Evolutionary conservation across 2,888 invertebrate species (phyloP).

Genomic region (Tiliacea aurago): DNA sequence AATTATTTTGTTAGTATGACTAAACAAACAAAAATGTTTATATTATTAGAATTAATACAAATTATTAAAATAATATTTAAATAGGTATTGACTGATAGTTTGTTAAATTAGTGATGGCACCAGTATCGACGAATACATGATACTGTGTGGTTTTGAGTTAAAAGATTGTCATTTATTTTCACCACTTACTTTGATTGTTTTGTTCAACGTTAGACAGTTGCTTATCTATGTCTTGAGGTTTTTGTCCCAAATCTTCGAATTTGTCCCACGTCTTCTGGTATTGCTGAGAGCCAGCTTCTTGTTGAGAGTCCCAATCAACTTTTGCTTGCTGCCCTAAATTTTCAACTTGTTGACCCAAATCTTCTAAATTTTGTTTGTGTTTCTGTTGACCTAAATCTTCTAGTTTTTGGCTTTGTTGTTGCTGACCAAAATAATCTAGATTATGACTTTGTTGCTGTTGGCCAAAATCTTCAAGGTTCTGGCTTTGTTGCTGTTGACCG

Average conservation of each 20-base stretch:
- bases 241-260: constrained; percentile 59
- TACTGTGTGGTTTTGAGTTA: constrained; percentile 16
- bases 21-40: constrained; percentile 37
- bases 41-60: constrained; percentile 20
- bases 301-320: constrained; percentile 65
- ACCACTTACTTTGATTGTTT: constrained; percentile 60
- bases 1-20: constrained; percentile 44
- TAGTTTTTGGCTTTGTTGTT: constrained; percentile 15
- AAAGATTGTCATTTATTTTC: constrained; percentile 27
- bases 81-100: constrained; percentile 29
- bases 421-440: constrained; percentile 25
- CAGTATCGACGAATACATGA: constrained; percentile 18
- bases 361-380: constrained; percentile 20
- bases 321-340: constrained; percentile 61
- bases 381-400: constrained; percentile 24
- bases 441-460: constrained; percentile 35
- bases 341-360: constrained; percentile 56
- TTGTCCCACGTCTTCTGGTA: constrained; percentile 66
- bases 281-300: constrained; percentile 70
- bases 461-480: constrained; percentile 21
- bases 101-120: constrained; percentile 32
- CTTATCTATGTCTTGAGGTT: constrained; percentile 62
- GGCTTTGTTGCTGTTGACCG: constrained; percentile 26
- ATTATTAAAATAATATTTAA: constrained; percentile 19
- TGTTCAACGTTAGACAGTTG: constrained; percentile 46